Evolutionary conservation across 2,888 invertebrate species (phyloP).

Genomic region (Chrysolina americana): DNA sequence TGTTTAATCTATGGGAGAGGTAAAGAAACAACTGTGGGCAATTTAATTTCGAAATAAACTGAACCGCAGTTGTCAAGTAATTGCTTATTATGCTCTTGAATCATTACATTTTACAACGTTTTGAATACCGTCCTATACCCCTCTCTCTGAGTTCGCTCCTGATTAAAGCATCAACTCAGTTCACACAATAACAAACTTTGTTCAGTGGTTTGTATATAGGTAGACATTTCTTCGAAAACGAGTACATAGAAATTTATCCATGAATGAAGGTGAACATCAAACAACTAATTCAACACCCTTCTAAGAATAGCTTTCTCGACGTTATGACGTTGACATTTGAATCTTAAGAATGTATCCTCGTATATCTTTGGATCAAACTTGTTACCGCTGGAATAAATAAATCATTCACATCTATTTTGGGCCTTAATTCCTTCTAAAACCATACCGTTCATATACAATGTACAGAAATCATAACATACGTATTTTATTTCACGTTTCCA

Average conservation of each 20-base stretch:
- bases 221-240: background rate
- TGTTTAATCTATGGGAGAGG: too few relatives aligned
- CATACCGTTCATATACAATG: constrained; percentile 27
- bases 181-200: too few relatives aligned
- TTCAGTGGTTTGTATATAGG: too few relatives aligned
- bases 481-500: background rate
- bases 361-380: constrained; percentile 11
- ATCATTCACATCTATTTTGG: constrained; percentile 31
- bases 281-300: background rate
- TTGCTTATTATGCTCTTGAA: too few relatives aligned
- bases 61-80: too few relatives aligned
- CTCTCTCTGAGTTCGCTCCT: too few relatives aligned
- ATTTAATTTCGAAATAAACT: too few relatives aligned
- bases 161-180: too few relatives aligned
- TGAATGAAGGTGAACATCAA: background rate
- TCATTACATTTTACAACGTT: too few relatives aligned
- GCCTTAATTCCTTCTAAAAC: constrained; percentile 30
- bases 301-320: constrained; percentile 10
- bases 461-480: constrained; percentile 31
- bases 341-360: constrained; percentile 7
- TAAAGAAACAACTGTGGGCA: too few relatives aligned
- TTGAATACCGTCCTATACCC: too few relatives aligned
- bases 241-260: background rate
- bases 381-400: constrained; percentile 29
- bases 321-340: constrained; percentile 19